Evolutionary conservation across 2,113 vertebrate species (phyloP).

Genomic region (Picathartes gymnocephalus): DNA sequence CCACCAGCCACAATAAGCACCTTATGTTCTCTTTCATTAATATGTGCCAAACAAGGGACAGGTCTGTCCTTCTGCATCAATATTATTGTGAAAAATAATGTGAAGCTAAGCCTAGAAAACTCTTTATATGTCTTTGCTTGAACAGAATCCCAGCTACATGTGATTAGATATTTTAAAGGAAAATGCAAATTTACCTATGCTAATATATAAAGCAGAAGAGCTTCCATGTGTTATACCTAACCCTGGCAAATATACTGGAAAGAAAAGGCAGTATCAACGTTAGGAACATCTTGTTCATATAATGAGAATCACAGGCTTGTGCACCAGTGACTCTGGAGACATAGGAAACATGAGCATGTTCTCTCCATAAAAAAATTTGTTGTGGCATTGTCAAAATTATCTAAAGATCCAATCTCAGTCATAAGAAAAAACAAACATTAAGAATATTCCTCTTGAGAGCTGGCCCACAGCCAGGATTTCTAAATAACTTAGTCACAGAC

Average conservation of each 20-base stretch:
- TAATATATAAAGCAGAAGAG: neutral
- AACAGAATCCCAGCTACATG: neutral
- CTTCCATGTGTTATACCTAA: neutral
- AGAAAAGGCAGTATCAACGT: neutral
- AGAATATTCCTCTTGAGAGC: conserved; percentile 35
- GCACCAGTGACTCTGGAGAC: conserved; percentile 17
- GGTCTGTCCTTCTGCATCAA: neutral
- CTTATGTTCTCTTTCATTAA: neutral
- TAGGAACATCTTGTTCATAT: conserved; percentile 33
- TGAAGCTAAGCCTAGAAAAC: neutral
- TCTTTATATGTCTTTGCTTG: neutral
- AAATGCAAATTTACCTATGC: neutral
- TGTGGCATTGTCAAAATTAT: conserved; percentile 50
- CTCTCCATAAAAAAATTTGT: conserved; percentile 14
- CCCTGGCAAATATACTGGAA: neutral
- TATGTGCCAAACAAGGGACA: neutral
- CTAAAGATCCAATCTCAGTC: neutral
- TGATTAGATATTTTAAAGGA: neutral
- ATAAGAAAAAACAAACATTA: conserved; percentile 44
- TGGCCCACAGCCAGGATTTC: neutral
- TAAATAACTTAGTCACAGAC: neutral
- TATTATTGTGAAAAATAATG: neutral
- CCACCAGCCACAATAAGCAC: neutral
- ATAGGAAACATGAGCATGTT: neutral
- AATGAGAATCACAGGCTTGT: conserved; percentile 4